These are phyloP conservation scores for Caenorhabditis sp. DNA, from an alignment of 2,888 invertebrate genomes.

Conservation along the genomic window DNA sequence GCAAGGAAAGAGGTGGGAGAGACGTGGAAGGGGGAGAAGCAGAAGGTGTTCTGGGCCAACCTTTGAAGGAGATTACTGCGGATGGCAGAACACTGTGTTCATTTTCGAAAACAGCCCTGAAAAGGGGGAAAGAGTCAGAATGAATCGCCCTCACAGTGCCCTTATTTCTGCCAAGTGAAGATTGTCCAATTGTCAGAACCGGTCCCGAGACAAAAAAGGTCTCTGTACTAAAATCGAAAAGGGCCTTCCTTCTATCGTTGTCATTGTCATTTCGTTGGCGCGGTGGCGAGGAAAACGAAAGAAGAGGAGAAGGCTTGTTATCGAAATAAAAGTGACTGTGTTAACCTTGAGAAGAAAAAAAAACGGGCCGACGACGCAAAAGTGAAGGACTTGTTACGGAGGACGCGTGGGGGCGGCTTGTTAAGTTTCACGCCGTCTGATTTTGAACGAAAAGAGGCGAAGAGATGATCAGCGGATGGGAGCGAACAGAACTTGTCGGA, in stretches of 20 bases:
- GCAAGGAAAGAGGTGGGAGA: background rate
- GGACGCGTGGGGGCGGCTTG: constrained; percentile 7
- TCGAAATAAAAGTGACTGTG: constrained; percentile 29
- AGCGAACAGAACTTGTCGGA: too few relatives aligned
- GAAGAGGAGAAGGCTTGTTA: constrained; percentile 29
- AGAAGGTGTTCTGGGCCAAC: constrained; percentile 22
- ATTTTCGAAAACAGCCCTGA: too few relatives aligned
- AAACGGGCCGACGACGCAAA: constrained; percentile 25
- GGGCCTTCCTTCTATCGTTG: constrained; percentile 17
- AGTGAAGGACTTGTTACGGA: constrained; percentile 38
- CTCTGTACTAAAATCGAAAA: constrained; percentile 12
- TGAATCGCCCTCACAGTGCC: constrained; percentile 20
- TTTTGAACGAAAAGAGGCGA: background rate
- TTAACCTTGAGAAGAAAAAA: constrained; percentile 47
- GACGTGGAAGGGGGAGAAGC: background rate
- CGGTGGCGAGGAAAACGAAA: constrained; percentile 20
- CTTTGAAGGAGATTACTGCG: background rate
- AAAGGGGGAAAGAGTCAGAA: too few relatives aligned
- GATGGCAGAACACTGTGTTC: too few relatives aligned
- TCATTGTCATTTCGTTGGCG: constrained; percentile 20
- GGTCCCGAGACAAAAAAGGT: constrained; percentile 43
- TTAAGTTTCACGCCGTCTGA: constrained; percentile 30
- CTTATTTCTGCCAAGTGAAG: too few relatives aligned
- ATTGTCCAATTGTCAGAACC: constrained; percentile 25
- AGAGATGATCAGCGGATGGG: too few relatives aligned